Conservation (phyloP, 2,113 vertebrate species). For the Grallaria varia region DNA sequence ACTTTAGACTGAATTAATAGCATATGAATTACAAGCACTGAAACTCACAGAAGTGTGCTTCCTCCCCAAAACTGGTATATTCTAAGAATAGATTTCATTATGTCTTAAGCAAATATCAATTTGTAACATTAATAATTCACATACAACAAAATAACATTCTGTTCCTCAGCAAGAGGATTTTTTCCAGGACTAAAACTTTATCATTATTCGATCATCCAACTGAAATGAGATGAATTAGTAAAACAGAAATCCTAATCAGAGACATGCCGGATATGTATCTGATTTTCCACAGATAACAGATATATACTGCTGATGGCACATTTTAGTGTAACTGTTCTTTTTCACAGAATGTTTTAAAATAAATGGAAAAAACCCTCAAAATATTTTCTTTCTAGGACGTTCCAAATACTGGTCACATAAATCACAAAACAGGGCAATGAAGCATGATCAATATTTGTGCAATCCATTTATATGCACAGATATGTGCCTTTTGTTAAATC, state of each 20-base stretch:
- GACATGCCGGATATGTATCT: background rate
- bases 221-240: background rate
- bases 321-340: background rate
- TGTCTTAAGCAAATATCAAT: background rate
- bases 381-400: background rate
- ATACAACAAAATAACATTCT: background rate
- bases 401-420: background rate
- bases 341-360: background rate
- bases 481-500: background rate
- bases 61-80: background rate
- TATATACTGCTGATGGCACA: background rate
- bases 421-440: background rate
- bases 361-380: background rate
- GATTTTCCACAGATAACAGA: background rate
- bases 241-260: background rate
- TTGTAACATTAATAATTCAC: background rate
- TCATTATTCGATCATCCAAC: background rate
- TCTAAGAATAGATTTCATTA: background rate
- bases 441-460: background rate
- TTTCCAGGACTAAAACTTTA: background rate
- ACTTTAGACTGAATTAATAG: background rate
- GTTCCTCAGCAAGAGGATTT: background rate
- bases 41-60: background rate
- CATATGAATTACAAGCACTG: fast-evolving
- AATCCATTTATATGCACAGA: background rate